Percentiles rank a stretch among this genome's conserved stretches.
Evolutionary conservation across 2,113 vertebrate genomes (phyloP).

Genomic region (Tragelaphus buxtoni): DNA sequence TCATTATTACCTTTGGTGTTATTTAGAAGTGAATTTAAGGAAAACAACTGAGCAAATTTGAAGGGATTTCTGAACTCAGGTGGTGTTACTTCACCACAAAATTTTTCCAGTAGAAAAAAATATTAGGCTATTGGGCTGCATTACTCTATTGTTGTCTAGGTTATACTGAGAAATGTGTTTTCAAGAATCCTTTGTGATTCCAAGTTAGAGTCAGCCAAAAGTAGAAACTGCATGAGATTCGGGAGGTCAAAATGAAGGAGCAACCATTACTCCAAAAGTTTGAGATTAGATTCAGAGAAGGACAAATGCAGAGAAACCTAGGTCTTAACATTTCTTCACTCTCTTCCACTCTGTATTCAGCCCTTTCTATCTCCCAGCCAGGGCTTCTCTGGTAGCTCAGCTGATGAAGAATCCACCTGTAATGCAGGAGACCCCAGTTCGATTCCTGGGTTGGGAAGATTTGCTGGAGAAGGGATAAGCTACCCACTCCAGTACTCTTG

Average conservation of each 20-base stretch:
- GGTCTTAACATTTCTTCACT: neutral
- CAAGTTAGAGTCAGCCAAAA: neutral
- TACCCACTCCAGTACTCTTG: neutral
- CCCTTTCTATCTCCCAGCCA: neutral
- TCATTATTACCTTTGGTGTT: neutral
- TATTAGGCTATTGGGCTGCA: neutral
- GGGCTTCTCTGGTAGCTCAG: neutral
- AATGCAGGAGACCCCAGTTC: neutral
- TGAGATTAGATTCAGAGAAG: neutral
- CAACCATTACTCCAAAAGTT: neutral
- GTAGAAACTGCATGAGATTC: slow-evolving; percentile 2
- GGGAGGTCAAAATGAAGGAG: neutral
- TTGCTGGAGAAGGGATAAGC: neutral
- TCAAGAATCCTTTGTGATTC: neutral
- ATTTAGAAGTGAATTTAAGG: slow-evolving; percentile 36
- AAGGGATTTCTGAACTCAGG: slow-evolving; percentile 3
- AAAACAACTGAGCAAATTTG: slow-evolving; percentile 4
- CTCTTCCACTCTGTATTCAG: neutral
- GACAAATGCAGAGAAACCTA: neutral
- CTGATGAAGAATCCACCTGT: neutral
- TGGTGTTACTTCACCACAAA: slow-evolving; percentile 16
- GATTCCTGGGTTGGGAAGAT: neutral
- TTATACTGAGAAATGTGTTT: neutral
- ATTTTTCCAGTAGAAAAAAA: neutral
- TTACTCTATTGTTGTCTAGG: neutral